phyloP scores from a whole-genome alignment of 92 coral and sea anemone genomes.

The Palythoa caribaeorum region DNA sequence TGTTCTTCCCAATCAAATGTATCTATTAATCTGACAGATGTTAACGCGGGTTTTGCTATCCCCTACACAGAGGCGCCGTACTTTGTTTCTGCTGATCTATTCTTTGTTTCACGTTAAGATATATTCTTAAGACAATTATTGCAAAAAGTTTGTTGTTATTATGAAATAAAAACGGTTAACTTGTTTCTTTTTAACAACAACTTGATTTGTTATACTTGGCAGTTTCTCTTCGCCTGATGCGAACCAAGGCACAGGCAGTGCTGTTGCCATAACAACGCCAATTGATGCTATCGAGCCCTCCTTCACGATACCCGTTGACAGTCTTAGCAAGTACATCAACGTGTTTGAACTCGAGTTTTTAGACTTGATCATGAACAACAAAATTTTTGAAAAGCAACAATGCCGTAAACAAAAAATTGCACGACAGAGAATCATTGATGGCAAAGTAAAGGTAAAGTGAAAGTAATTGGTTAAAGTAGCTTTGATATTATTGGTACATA shows the following conservation, averaged over 20 bases:
- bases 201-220: background rate
- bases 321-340: constrained; percentile 45
- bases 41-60: too few relatives aligned
- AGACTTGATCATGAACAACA: constrained; percentile 68
- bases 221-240: background rate
- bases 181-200: background rate
- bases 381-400: constrained; percentile 85
- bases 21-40: too few relatives aligned
- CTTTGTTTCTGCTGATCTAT: too few relatives aligned
- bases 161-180: background rate
- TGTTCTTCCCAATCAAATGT: too few relatives aligned
- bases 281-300: constrained; percentile 40
- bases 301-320: constrained; percentile 32
- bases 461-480: background rate
- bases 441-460: constrained; percentile 66
- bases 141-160: too few relatives aligned
- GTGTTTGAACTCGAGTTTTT: constrained; percentile 66
- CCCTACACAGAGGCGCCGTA: too few relatives aligned
- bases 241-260: background rate
- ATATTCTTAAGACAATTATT: too few relatives aligned
- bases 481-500: background rate
- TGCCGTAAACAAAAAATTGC: constrained; percentile 87
- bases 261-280: background rate
- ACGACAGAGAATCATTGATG: constrained; percentile 80
- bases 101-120: too few relatives aligned